A percentile compares a stretch with the other conserved stretches of the same genome.
Conservation (phyloP, 2,888 invertebrate genomes). For the Cyclophora punctaria region DNA sequence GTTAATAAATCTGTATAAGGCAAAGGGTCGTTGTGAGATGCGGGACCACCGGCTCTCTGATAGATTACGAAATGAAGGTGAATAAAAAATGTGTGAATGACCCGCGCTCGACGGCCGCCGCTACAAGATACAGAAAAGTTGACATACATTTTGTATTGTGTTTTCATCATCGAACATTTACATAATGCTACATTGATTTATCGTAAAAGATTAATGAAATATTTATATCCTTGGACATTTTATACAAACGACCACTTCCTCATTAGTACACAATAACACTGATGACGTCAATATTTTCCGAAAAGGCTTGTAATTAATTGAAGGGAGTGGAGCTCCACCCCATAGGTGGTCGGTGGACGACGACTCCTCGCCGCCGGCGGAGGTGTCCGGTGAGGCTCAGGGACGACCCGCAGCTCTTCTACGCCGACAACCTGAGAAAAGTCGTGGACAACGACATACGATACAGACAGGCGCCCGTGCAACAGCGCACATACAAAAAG, state of each 20-base stretch:
- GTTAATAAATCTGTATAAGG: conserved; percentile 33
- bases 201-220: too few relatives aligned
- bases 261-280: too few relatives aligned
- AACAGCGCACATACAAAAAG: conserved; percentile 74
- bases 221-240: too few relatives aligned
- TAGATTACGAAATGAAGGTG: conserved; percentile 31
- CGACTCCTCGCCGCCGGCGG: conserved; percentile 59
- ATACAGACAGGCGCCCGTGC: conserved; percentile 75
- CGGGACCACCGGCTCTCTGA: conserved; percentile 15
- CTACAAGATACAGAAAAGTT: conserved; percentile 31
- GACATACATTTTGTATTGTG: conserved; percentile 34
- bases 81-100: conserved; percentile 48
- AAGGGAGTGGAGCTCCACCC: conserved; percentile 52
- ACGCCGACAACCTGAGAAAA: conserved; percentile 75
- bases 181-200: too few relatives aligned
- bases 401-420: conserved; percentile 80
- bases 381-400: conserved; percentile 73
- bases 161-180: conserved; percentile 12
- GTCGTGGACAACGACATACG: conserved; percentile 82
- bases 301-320: background rate
- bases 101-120: conserved; percentile 23
- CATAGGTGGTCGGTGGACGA: conserved; percentile 39
- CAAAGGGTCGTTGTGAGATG: conserved; percentile 31
- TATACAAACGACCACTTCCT: too few relatives aligned
- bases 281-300: background rate